These are phyloP conservation scores for Amniataba percoides DNA, from an alignment of 2,797 vertebrate genomes.

Conservation along the genomic window DNA sequence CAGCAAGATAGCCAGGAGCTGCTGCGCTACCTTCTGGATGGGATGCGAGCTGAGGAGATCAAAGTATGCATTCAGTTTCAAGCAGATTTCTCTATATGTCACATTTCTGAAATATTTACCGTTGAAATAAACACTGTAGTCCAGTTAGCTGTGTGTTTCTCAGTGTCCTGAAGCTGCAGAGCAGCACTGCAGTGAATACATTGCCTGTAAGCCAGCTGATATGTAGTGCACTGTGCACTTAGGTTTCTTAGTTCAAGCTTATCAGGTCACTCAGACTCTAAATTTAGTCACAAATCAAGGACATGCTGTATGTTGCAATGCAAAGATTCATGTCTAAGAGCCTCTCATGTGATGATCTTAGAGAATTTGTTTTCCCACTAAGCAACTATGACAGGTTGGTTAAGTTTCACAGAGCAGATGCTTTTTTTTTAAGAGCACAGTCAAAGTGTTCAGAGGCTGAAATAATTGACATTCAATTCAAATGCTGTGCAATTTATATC, in stretches of 20 bases:
- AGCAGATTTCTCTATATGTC: neutral
- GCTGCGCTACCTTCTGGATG: slow-evolving; percentile 95
- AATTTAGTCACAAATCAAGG: slow-evolving; percentile 1
- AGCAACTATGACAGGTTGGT: neutral
- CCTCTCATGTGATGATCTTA: slow-evolving; percentile 15
- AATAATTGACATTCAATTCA: neutral
- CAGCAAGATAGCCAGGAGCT: slow-evolving; percentile 99
- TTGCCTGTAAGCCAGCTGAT: neutral
- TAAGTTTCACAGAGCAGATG: neutral
- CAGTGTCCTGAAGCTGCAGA: neutral
- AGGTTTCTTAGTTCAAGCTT: neutral
- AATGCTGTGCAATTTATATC: neutral
- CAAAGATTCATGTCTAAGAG: neutral
- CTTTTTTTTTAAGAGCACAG: slow-evolving; percentile 9
- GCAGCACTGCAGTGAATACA: neutral
- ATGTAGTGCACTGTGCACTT: neutral
- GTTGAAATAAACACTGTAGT: neutral
- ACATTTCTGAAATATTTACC: slow-evolving; percentile 4
- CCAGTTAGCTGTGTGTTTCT: neutral
- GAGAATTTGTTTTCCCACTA: neutral
- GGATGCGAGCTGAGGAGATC: slow-evolving; percentile 95
- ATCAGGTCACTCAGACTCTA: slow-evolving; percentile 8
- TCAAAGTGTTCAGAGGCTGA: slow-evolving; percentile 3
- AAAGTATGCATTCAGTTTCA: slow-evolving; percentile 77
- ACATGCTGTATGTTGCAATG: slow-evolving; percentile 5